Percentiles rank a stretch among this genome's conserved stretches.
These are phyloP conservation scores for Scaptomyza pallida DNA, from an alignment of 1,140 invertebrate species.

Conservation along the genomic window DNA sequence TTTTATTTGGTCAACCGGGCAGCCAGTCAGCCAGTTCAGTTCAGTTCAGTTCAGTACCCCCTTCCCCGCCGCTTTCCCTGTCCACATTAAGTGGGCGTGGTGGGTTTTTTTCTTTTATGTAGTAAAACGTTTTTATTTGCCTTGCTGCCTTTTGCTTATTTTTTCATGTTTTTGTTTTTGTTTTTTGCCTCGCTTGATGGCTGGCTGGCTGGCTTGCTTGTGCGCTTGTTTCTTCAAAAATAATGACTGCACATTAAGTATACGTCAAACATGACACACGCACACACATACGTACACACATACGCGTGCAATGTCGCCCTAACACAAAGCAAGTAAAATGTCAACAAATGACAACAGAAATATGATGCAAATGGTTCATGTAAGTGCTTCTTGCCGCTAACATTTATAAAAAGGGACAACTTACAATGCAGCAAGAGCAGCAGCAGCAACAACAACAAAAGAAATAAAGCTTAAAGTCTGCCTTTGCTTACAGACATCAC, in stretches of 20 bases:
- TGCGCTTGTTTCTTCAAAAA: constrained; percentile 75
- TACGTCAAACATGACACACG: constrained; percentile 59
- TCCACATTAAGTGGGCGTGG: constrained; percentile 31
- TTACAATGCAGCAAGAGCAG: constrained; percentile 58
- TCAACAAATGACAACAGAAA: constrained; percentile 82
- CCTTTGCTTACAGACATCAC: constrained; percentile 5
- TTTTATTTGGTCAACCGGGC: constrained; percentile 40
- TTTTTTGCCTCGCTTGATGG: constrained; percentile 11
- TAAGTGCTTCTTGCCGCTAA: constrained; percentile 74
- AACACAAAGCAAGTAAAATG: constrained; percentile 72
- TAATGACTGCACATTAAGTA: constrained; percentile 81
- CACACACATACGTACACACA: constrained; percentile 17
- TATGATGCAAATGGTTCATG: constrained; percentile 82
- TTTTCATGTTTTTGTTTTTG: constrained; percentile 35
- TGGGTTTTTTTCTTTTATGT: constrained; percentile 20
- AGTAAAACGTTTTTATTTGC: constrained; percentile 55
- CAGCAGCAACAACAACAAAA: constrained; percentile 25
- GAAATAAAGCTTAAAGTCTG: constrained; percentile 36
- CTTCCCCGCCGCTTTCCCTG: constrained; percentile 1
- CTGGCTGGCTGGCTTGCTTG: constrained; percentile 41
- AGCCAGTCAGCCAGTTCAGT: neutral
- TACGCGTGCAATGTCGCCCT: constrained; percentile 2
- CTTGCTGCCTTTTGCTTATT: constrained; percentile 51
- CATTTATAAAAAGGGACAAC: constrained; percentile 74
- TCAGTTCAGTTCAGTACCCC: constrained; percentile 14